These are phyloP conservation scores for Torymus texanus DNA, from an alignment of 2,888 invertebrate genomes.

Conservation along the genomic window DNA sequence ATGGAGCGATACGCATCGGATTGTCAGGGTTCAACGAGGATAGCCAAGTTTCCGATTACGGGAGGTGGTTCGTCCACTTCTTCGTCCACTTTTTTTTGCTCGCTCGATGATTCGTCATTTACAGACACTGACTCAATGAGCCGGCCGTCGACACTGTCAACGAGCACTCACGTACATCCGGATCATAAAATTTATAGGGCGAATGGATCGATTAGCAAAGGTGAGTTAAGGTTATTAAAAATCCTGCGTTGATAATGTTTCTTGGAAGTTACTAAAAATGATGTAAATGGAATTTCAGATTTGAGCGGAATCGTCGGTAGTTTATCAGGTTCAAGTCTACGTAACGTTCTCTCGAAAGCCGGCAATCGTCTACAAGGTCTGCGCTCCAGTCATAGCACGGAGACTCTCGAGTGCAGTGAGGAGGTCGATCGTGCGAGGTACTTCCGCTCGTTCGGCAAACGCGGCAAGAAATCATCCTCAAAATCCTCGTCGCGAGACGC, in stretches of 20 bases:
- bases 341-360: constrained; percentile 73
- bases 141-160: constrained; percentile 72
- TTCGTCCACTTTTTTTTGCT: constrained; percentile 78
- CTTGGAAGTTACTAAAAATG: too few relatives aligned
- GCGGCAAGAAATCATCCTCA: constrained; percentile 61
- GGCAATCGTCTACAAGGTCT: constrained; percentile 70
- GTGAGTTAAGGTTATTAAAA: constrained; percentile 52
- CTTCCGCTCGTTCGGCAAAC: constrained; percentile 61
- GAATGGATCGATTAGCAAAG: constrained; percentile 74
- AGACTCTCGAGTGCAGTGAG: constrained; percentile 72
- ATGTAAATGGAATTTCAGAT: constrained; percentile 60
- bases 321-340: constrained; percentile 37
- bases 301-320: background rate
- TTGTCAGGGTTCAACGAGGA: constrained; percentile 69
- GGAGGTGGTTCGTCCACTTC: constrained; percentile 77
- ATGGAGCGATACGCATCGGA: constrained; percentile 78
- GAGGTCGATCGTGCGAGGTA: constrained; percentile 62
- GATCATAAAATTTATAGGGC: constrained; percentile 88
- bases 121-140: constrained; percentile 72
- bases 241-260: too few relatives aligned
- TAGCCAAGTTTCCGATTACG: constrained; percentile 71
- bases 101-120: constrained; percentile 75
- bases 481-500: constrained; percentile 64
- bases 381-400: constrained; percentile 73
- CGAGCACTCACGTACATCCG: constrained; percentile 79